Base-by-base conservation (phyloP, 1,140 invertebrate species). In the Psilanteris sp. region DNA sequence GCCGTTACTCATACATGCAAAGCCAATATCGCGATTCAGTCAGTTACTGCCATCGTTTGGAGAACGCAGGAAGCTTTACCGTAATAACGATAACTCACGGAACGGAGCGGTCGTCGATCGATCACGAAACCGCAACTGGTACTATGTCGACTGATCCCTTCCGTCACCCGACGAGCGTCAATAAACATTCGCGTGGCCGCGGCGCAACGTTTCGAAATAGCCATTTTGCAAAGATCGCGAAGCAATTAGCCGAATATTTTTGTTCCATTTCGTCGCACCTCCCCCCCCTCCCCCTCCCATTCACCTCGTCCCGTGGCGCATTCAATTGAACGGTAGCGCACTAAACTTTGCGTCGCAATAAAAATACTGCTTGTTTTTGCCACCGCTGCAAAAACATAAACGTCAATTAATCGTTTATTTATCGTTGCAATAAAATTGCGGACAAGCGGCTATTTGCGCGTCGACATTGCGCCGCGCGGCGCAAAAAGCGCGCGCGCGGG, bases 31-130 rank as follows among this genome's bases (percentile, higher is more conserved):
- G 57, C 57, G 64, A 43, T 46, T 68, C 67, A 66, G 71, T 43
- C 54, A 79, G 72, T 59, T 76, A 64, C 77, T 79, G 77, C 77
- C 71, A 72, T 67, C 77, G 67, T 32, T 55, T 52, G 77, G 54
- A 68, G 32, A 68, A 75, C 59, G 55, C 13, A 41, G 10, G 72
- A 75, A 75, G 55, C 55, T 68, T 44, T 29, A 75, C 48, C 54
- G n/a, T n/a, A 67, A 67, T 74, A 61, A 16, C 15, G 61, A 66
- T 66, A 61, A 61, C 61, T 74, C 54, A 54, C 52, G 39, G 41
- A 52, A 43, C 11, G 0, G 29, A 48, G 61, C 37, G 61, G 61
- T 67, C 31, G 29, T 67, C 71, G 48, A 68, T 75, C 62, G 71
- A 75, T 75, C 55, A 67, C 57, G n/a, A 54, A 48, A 67, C 71